phyloP scores from a whole-genome alignment of 2,113 vertebrate genomes.

The Actenoides lindsayi region DNA sequence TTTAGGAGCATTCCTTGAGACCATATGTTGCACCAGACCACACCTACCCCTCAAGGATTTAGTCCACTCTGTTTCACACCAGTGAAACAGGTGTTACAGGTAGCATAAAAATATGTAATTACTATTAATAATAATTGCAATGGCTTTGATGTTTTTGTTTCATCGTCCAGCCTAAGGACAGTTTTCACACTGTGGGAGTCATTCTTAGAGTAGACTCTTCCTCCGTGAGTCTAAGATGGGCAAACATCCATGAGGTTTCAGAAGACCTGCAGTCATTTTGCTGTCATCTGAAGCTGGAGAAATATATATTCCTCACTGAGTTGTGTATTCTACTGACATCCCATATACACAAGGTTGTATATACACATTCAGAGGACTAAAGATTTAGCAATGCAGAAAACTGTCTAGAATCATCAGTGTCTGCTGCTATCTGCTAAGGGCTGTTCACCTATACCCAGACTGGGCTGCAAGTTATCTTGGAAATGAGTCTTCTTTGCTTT shows the following conservation, averaged over 20 bases:
- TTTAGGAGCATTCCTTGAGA: not conserved
- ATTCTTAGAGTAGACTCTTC: not conserved
- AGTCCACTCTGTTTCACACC: not conserved
- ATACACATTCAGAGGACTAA: not conserved
- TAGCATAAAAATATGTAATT: not conserved
- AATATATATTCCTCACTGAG: not conserved
- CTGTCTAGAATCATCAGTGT: not conserved
- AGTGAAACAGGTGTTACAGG: not conserved
- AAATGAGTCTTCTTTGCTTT: not conserved
- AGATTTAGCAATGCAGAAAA: not conserved
- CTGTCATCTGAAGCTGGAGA: not conserved
- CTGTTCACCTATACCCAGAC: fast-evolving
- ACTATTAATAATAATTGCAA: not conserved
- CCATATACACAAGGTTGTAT: no score
- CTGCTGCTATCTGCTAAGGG: not conserved
- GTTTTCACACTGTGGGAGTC: not conserved
- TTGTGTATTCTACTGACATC: not conserved
- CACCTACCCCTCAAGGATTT: not conserved
- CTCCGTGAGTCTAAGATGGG: not conserved
- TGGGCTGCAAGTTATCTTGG: not conserved
- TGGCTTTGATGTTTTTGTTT: not conserved
- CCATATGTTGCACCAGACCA: not conserved
- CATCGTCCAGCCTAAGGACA: not conserved
- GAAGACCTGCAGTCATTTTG: not conserved
- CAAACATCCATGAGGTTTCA: not conserved